Percentiles rank a stretch among this genome's conserved stretches.
Evolutionary conservation across 1,140 invertebrate species (phyloP).

Genomic region (Drosophila albomicans): DNA sequence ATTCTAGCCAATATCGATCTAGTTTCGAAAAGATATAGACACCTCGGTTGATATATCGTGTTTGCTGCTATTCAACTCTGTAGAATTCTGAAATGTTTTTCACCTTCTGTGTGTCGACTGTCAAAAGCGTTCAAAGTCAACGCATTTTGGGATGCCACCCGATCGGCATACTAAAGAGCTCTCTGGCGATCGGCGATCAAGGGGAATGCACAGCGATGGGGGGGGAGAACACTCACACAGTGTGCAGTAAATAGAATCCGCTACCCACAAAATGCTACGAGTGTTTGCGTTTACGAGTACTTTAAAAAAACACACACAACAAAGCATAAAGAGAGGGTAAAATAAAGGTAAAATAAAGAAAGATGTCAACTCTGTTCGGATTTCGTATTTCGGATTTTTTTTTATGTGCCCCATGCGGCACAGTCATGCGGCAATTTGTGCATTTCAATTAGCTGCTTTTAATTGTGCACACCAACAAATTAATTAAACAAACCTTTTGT

Average conservation of each 20-base stretch:
- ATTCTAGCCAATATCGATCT: too few relatives aligned
- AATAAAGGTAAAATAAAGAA: slow-evolving; percentile 8
- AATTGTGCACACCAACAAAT: slow-evolving; percentile 34
- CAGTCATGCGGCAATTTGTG: slow-evolving; percentile 52
- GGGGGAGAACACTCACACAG: neutral
- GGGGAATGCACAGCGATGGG: slow-evolving; percentile 3
- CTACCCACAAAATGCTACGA: slow-evolving; percentile 45
- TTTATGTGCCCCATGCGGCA: slow-evolving; percentile 56
- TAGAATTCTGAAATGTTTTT: slow-evolving; percentile 23
- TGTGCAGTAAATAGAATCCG: slow-evolving; percentile 76
- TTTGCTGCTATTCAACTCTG: slow-evolving; percentile 22
- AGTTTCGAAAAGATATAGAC: neutral
- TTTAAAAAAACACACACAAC: neutral
- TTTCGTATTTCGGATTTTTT: slow-evolving; percentile 27
- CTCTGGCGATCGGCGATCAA: neutral
- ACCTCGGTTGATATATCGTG: neutral
- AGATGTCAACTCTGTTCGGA: slow-evolving; percentile 24
- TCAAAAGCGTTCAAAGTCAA: slow-evolving; percentile 56
- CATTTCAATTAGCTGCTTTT: slow-evolving; percentile 71
- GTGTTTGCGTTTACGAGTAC: slow-evolving; percentile 21
- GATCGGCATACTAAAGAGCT: slow-evolving; percentile 46
- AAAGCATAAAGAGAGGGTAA: neutral
- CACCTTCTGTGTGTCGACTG: slow-evolving; percentile 18
- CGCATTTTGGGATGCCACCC: slow-evolving; percentile 46
- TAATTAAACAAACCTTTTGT: slow-evolving; percentile 46